phyloP scores from a whole-genome alignment of 2,113 vertebrate genomes.

The Chitala chitala region DNA sequence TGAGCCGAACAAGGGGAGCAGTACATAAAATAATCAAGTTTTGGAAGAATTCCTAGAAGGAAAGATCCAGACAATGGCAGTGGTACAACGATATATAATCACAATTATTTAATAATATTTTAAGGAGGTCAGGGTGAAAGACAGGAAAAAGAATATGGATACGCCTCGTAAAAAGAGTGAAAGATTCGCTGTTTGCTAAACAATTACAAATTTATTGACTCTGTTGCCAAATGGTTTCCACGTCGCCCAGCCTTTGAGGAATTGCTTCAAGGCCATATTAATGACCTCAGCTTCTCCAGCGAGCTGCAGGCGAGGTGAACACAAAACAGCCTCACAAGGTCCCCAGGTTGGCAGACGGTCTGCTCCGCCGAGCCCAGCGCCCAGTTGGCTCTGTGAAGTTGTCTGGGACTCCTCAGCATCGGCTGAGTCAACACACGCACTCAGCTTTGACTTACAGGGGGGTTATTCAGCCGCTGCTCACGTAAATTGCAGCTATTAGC shows the following conservation, averaged over 20 bases:
- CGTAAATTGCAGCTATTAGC: neutral
- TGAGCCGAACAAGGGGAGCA: no score
- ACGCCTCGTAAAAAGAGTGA: neutral
- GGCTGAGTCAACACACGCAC: conserved; percentile 10
- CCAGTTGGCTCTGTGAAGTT: conserved; percentile 29
- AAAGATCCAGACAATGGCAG: no score
- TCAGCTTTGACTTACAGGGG: neutral
- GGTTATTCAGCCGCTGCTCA: neutral
- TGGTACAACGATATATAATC: neutral
- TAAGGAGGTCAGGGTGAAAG: neutral
- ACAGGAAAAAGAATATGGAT: neutral
- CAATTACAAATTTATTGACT: conserved; percentile 60
- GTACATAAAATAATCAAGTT: no score
- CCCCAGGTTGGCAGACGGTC: conserved; percentile 44
- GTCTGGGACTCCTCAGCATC: conserved; percentile 20
- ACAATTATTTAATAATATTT: neutral
- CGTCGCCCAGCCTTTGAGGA: conserved; percentile 46
- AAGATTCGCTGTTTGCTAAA: conserved; percentile 27
- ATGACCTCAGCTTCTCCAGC: conserved; percentile 64
- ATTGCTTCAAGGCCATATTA: conserved; percentile 54
- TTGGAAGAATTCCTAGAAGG: no score
- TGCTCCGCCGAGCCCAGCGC: conserved; percentile 36
- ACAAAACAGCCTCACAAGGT: conserved; percentile 52
- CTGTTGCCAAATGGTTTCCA: conserved; percentile 50
- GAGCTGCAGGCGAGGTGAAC: conserved; percentile 51